Evolutionary conservation across 2,888 invertebrate species (phyloP), one percentile per base, ranked within the genome.

Genomic region (Microctonus aethiopoides): DNA sequence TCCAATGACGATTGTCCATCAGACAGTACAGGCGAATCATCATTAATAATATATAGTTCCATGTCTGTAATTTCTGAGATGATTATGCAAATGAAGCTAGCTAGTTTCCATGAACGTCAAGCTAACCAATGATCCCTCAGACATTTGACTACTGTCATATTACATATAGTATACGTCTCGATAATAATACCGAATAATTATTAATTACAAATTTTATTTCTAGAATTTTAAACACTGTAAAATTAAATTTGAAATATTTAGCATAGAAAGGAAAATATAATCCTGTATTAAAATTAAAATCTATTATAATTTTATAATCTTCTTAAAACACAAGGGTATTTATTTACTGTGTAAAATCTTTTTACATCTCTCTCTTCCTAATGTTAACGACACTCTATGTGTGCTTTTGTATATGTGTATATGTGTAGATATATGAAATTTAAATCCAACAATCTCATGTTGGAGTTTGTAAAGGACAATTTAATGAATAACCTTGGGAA

Each of bases 401-500:
- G 5, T 39, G 1, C 32, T 5, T 5, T n/a, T n/a, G n/a, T n/a
- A n/a, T n/a, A n/a, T n/a, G n/a, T n/a, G n/a, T n/a, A n/a, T n/a
- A n/a, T n/a, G n/a, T n/a, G n/a, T n/a, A n/a, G n/a, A 32, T 13
- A 11, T n/a, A 39, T 39, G 39, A 39, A 2, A 39, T 39, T 39
- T 6, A 39, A n/a, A 39, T 39, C n/a, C 6, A 39, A n/a, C 39
- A n/a, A 0, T 24, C 22, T 52, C 74, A 71, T 54, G 66, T 73
- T 72, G 74, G 76, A 75, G 76, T 77, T 74, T 75, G 76, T 75
- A 74, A 75, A 74, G 71, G 74, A 76, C 61, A 74, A 71, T 78
- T 78, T 78, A 78, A 78, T 81, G 78, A 78, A 80, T 78, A 80
- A 80, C 79, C 78, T 78, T n/a, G n/a, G n/a, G 76, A 72, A 75